phyloP scores from a whole-genome alignment of 2,113 vertebrate genomes.

The Ploceus nigricollis region DNA sequence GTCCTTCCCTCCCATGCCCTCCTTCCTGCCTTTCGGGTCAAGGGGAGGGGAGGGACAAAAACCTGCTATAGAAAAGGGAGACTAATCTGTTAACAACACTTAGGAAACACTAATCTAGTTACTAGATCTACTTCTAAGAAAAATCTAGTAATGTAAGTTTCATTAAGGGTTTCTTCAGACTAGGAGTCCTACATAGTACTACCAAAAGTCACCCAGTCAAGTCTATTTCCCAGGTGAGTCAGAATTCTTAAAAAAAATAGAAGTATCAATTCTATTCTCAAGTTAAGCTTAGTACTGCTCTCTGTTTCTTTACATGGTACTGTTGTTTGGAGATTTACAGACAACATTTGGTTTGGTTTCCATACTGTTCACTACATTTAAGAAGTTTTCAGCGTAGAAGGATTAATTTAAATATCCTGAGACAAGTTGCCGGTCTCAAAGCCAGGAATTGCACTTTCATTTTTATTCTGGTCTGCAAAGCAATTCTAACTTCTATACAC shows the following conservation, averaged over 20 bases:
- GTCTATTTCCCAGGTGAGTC: neutral
- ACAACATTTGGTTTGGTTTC: neutral
- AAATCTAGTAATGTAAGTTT: neutral
- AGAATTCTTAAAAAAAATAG: neutral
- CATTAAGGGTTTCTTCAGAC: neutral
- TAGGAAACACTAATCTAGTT: neutral
- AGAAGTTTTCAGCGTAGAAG: neutral
- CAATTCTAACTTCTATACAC: neutral
- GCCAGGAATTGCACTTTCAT: neutral
- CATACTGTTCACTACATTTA: neutral
- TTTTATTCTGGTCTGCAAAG: neutral
- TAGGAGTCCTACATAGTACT: neutral
- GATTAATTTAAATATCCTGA: neutral
- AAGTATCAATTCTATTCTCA: neutral
- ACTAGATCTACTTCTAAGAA: neutral
- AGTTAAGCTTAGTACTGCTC: neutral
- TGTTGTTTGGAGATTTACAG: neutral
- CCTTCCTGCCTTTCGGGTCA: accelerated
- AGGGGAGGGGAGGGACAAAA: neutral
- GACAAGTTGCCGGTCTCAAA: neutral
- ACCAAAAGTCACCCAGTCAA: neutral
- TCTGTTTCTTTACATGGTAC: neutral
- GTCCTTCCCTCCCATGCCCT: neutral
- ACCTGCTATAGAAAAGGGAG: neutral
- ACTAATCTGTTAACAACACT: neutral